Conservation (phyloP, 2,888 invertebrate species). For the Pandemis corylana region DNA sequence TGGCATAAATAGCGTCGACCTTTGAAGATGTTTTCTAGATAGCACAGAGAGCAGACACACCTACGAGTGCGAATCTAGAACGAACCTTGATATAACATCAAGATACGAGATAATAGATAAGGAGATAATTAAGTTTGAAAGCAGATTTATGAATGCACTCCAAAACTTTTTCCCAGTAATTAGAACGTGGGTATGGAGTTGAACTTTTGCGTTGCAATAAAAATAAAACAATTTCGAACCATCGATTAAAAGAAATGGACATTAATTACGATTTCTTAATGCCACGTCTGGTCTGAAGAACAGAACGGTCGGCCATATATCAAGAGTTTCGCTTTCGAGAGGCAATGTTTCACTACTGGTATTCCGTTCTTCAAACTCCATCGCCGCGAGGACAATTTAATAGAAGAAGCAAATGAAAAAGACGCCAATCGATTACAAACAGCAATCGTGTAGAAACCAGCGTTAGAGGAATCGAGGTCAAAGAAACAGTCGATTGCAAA, state of each 20-base stretch:
- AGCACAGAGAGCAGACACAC: constrained; percentile 23
- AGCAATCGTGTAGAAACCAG: constrained; percentile 19
- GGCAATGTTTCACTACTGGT: constrained; percentile 29
- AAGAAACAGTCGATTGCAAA: constrained; percentile 34
- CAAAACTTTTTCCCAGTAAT: neutral
- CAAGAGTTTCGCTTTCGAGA: constrained; percentile 36
- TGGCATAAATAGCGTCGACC: constrained; percentile 54
- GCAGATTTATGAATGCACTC: constrained; percentile 12
- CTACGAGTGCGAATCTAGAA: constrained; percentile 28
- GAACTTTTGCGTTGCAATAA: constrained; percentile 21
- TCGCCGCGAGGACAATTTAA: constrained; percentile 22
- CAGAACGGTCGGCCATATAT: constrained; percentile 27
- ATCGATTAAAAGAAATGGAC: constrained; percentile 34
- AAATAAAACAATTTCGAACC: constrained; percentile 27
- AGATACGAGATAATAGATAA: constrained; percentile 19
- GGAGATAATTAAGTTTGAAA: constrained; percentile 28
- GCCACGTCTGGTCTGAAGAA: constrained; percentile 17
- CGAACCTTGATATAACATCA: constrained; percentile 19
- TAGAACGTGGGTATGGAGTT: constrained; percentile 24
- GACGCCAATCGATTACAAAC: constrained; percentile 31
- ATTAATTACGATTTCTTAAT: constrained; percentile 33
- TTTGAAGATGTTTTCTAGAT: constrained; percentile 40
- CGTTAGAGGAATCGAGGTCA: constrained; percentile 31
- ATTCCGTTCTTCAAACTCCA: constrained; percentile 14
- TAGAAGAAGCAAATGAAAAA: constrained; percentile 19